Base-by-base conservation (phyloP, 2,113 vertebrate species). In the Melanocharis versteri region DNA sequence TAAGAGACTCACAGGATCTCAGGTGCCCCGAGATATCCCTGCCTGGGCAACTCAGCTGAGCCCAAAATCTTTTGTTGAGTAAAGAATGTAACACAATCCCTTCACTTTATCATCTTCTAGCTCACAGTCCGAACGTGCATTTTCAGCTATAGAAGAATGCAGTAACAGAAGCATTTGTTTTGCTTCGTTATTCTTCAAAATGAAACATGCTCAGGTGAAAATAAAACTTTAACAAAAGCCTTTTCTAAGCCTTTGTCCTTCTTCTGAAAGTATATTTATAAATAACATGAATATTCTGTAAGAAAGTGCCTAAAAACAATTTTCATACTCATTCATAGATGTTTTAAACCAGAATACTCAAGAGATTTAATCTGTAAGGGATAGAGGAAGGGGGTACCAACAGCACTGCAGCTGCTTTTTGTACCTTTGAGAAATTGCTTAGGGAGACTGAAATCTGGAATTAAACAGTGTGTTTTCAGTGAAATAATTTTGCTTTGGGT, bases 251-350 rank as follows among this genome's bases (percentile, higher is more conserved):
- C 7, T 85, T 70, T 78, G 22, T 11, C 11, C 11, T 75, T 27
- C 28, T 85, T 78, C 28, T 57, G 14, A 31, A 77, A 70, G 15
- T 27, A 6, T 48, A 31, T 35, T 70, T 78, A 57, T 31, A 58
- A 83, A 83, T 24, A 79, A 57, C 11, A 15, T 42, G 37, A 75
- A 79, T 33, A 58, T 66, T 75, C 47, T 50, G 35, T 23, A 62
- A 45, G 53, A 64, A 87, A 80, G 54, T 27, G 5, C 7, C 48
- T 23, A 35, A 35, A n/a, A 45, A 13, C 27, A 0, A 37, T 51
- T 65, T 72, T 18, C 8, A 11, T 13, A 28, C 4, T 47, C 3
- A 56, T 16, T 42, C 10, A 26, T 0, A 30, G n/a, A 42, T 33
- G 9, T 23, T 70, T 85, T 19, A 39, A 89, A 40, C 17, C 17